These are phyloP conservation scores for Temnothorax curvispinosus DNA, from an alignment of 1,140 invertebrate species.

Conservation along the genomic window DNA sequence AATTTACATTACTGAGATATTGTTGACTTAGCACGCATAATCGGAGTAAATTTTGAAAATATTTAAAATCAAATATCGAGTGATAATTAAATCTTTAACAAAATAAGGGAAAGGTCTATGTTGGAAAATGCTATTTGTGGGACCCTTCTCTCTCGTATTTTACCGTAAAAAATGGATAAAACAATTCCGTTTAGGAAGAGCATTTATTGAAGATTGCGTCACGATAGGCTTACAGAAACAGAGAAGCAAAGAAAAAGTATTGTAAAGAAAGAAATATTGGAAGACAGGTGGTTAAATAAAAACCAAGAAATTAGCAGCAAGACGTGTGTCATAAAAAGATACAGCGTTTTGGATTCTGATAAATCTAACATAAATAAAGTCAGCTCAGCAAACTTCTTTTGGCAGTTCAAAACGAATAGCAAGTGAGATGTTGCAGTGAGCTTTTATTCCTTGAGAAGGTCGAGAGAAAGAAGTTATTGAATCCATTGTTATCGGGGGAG, in stretches of 20 bases:
- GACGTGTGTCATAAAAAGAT: neutral
- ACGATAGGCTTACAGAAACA: neutral
- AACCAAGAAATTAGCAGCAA: neutral
- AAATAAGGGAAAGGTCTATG: neutral
- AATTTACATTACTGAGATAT: too few species aligned
- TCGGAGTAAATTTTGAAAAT: neutral
- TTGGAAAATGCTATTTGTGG: neutral
- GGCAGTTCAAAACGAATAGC: neutral
- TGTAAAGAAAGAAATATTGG: neutral
- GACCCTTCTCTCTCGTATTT: neutral
- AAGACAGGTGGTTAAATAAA: neutral
- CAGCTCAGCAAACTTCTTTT: neutral
- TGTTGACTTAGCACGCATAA: neutral
- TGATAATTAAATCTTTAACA: neutral
- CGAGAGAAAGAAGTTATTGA: slow-evolving; percentile 12
- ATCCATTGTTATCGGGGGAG: neutral
- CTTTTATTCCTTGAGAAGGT: neutral
- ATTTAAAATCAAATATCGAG: neutral
- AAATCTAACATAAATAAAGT: slow-evolving; percentile 9
- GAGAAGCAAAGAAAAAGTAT: neutral
- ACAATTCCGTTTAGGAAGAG: neutral
- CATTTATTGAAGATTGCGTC: neutral
- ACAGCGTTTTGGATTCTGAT: neutral
- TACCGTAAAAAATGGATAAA: neutral
- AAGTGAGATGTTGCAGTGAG: neutral